Evolutionary conservation across 2,888 invertebrate genomes (phyloP), one percentile per base, ranked within the genome.

Genomic region (Dynastes hyllus): DNA sequence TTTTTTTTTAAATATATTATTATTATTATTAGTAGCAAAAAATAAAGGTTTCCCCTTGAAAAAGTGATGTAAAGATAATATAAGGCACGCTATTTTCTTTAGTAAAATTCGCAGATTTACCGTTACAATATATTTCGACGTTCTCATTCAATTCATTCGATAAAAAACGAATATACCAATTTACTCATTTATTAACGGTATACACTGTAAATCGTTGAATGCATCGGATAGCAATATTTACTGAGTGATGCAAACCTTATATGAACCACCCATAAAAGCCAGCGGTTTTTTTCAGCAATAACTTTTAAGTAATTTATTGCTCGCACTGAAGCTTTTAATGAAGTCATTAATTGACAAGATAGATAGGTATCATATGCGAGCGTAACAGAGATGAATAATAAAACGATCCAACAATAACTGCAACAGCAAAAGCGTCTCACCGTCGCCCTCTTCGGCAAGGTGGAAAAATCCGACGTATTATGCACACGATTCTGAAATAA

Each of bases 401-500:
- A 75, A 75, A 63, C 61, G 51, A 22, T 16, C 45, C 61, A 75
- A 61, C 58, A 75, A 75, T 75, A 75, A 75, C 61, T 13, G 27
- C 73, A 75, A 61, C 73, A 29, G 13, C 73, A 32, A 45, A 75
- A 45, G 45, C 61, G 40, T 75, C 73, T 75, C 73, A 73, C 16
- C 67, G 9, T 27, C 70, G 13, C 2, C 22, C 55, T 8, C 22
- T 8, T 29, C 69, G 22, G 51, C 29, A 69, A 69, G 69, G 69
- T 69, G 45, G 63, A 75, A 75, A 75, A 75, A 75, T 75, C 73
- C 8, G 50, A 45, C 73, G 61, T 11, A 67, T 83, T 67, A 80
- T 79, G 78, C 76, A 78, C 78, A 80, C 80, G 81, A 78, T 79
- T 81, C 81, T 78, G 80, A 84, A 84, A 84, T 85, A 85, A 85